phyloP scores from a whole-genome alignment of 1,140 invertebrate species.

The Thereuonema tuberculata region DNA sequence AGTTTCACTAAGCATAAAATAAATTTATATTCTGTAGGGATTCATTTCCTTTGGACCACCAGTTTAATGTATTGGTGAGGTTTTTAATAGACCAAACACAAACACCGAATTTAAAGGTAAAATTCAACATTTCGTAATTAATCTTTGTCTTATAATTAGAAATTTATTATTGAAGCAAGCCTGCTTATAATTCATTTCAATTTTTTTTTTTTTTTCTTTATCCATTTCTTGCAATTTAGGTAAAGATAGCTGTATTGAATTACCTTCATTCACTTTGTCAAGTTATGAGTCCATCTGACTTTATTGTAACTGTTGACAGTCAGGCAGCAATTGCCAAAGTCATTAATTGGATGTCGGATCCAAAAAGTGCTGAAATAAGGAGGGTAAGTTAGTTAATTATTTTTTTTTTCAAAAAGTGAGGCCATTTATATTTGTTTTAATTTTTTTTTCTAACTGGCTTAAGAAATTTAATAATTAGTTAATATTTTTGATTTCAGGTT shows the following conservation, averaged over 20 bases:
- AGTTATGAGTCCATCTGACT: slow-evolving; percentile 33
- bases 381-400: too few relatives aligned
- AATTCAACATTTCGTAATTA: slow-evolving; percentile 22
- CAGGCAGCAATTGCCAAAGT: slow-evolving; percentile 37
- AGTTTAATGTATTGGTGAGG: slow-evolving; percentile 47
- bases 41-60: slow-evolving; percentile 45
- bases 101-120: slow-evolving; percentile 74
- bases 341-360: slow-evolving; percentile 40
- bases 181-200: not conserved
- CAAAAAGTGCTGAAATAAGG: slow-evolving; percentile 54
- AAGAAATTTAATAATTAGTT: too few relatives aligned
- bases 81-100: slow-evolving; percentile 80
- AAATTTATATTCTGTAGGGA: slow-evolving; percentile 36
- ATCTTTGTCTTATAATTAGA: not conserved
- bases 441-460: not conserved
- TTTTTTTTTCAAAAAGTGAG: not conserved
- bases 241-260: slow-evolving; percentile 32
- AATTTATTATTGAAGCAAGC: too few relatives aligned
- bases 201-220: not conserved
- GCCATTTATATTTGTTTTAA: slow-evolving; percentile 4
- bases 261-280: slow-evolving; percentile 31
- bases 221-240: slow-evolving; percentile 22
- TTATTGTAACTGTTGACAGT: slow-evolving; percentile 32
- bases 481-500: too few relatives aligned
- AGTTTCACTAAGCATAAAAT: too few relatives aligned